These are phyloP conservation scores for Acheta domesticus DNA, from an alignment of 2,888 invertebrate species.

Conservation along the genomic window DNA sequence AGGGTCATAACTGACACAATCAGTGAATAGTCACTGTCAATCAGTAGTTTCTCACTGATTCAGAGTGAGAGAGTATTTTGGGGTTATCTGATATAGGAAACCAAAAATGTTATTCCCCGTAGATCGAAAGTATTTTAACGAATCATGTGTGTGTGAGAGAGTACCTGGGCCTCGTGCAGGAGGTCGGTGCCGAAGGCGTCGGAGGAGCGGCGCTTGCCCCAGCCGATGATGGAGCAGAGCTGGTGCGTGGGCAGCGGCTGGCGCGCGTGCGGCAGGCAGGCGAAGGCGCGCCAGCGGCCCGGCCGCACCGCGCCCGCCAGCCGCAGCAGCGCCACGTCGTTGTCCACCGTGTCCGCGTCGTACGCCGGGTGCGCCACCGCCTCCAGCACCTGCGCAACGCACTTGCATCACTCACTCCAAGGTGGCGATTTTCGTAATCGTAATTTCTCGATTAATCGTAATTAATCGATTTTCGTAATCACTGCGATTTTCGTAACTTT, in stretches of 20 bases:
- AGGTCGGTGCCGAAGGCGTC: slow-evolving; percentile 78
- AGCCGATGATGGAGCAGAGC: slow-evolving; percentile 83
- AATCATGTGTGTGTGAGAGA: too few relatives aligned
- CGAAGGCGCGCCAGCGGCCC: slow-evolving; percentile 57
- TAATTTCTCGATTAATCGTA: too few relatives aligned
- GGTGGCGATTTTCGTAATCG: too few relatives aligned
- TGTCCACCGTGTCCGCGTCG: slow-evolving; percentile 84
- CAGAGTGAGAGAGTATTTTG: too few relatives aligned
- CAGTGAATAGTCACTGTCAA: too few relatives aligned
- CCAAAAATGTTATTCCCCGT: too few relatives aligned
- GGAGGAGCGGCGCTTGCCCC: slow-evolving; percentile 79
- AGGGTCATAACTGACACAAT: too few relatives aligned
- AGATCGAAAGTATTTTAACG: too few relatives aligned
- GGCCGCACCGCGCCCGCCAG: slow-evolving; percentile 50
- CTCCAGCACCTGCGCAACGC: slow-evolving; percentile 52
- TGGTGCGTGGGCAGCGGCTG: slow-evolving; percentile 63
- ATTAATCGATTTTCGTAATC: too few relatives aligned
- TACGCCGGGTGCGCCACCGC: slow-evolving; percentile 80
- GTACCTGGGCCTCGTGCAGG: slow-evolving; percentile 80
- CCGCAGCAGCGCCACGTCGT: slow-evolving; percentile 84
- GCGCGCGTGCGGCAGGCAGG: slow-evolving; percentile 74
- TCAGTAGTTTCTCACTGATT: too few relatives aligned
- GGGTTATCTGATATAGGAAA: too few relatives aligned
- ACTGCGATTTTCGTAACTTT: too few relatives aligned
- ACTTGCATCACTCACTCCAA: neutral